A percentile compares a stretch with the other conserved stretches of the same genome.
phyloP scores from a whole-genome alignment of 2,888 invertebrate genomes.

The Thysanoteuthis rhombus region DNA sequence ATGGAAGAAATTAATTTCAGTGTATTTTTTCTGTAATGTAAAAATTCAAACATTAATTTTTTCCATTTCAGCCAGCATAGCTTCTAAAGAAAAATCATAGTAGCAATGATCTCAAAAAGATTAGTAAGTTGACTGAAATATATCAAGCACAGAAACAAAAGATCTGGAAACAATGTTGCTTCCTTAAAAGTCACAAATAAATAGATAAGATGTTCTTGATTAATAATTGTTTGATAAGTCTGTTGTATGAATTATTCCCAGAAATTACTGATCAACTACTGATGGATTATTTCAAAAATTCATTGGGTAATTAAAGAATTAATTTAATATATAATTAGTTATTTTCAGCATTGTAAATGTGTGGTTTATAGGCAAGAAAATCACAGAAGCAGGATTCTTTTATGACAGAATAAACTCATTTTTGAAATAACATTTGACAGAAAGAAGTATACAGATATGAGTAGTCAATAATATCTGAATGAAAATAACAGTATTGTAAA shows the following conservation, averaged over 20 bases:
- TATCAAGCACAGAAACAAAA: neutral
- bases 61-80: neutral
- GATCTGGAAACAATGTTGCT: neutral
- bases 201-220: no score
- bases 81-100: neutral
- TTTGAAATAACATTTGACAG: neutral
- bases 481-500: neutral
- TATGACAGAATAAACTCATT: neutral
- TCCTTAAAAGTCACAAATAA: no score
- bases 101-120: neutral
- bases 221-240: neutral
- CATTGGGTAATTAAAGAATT: no score
- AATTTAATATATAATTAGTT: neutral
- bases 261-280: neutral
- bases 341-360: neutral
- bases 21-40: neutral
- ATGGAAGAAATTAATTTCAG: neutral
- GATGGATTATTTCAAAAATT: neutral
- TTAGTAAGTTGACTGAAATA: neutral
- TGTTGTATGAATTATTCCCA: neutral
- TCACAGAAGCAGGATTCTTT: neutral
- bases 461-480: neutral
- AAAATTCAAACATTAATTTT: neutral
- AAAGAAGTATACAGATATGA: neutral
- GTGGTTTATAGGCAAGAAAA: neutral